Percentiles rank a stretch among this genome's conserved stretches.
Evolutionary conservation across 2,113 vertebrate genomes (phyloP).

Genomic region (Ceyx margarethae): DNA sequence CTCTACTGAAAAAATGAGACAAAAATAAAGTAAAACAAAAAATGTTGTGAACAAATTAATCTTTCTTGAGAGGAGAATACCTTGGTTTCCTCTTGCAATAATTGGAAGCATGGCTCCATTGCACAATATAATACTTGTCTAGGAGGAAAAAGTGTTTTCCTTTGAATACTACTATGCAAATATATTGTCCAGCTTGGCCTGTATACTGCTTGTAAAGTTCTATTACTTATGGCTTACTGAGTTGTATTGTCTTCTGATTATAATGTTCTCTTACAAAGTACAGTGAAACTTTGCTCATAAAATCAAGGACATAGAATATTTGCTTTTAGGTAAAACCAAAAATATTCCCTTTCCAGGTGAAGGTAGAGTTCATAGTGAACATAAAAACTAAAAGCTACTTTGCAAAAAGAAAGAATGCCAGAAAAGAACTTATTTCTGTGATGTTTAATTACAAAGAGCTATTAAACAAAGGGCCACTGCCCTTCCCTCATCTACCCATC

Average conservation of each 20-base stretch:
- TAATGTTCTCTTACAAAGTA: not conserved
- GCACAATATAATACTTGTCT: not conserved
- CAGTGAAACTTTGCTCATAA: not conserved
- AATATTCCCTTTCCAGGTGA: not conserved
- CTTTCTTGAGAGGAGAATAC: not conserved
- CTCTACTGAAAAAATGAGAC: not conserved
- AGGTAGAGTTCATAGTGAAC: not conserved
- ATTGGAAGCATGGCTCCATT: not conserved
- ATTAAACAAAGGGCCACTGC: not conserved
- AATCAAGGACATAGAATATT: not conserved
- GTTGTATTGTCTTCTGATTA: not conserved
- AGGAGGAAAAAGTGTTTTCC: not conserved
- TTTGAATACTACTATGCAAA: not conserved
- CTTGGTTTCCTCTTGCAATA: not conserved
- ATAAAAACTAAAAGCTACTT: not conserved
- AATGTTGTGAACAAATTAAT: not conserved
- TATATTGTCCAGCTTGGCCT: not conserved
- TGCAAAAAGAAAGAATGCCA: not conserved
- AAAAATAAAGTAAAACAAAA: not conserved
- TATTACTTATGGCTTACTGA: not conserved
- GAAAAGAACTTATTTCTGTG: not conserved
- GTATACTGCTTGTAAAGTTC: not conserved
- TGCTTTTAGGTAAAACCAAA: not conserved
- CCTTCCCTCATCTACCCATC: no score
- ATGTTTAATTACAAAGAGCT: not conserved